Evolutionary conservation across 2,888 invertebrate genomes (phyloP), one percentile per base, ranked within the genome.

Genomic region (Keiferia lycopersicella): DNA sequence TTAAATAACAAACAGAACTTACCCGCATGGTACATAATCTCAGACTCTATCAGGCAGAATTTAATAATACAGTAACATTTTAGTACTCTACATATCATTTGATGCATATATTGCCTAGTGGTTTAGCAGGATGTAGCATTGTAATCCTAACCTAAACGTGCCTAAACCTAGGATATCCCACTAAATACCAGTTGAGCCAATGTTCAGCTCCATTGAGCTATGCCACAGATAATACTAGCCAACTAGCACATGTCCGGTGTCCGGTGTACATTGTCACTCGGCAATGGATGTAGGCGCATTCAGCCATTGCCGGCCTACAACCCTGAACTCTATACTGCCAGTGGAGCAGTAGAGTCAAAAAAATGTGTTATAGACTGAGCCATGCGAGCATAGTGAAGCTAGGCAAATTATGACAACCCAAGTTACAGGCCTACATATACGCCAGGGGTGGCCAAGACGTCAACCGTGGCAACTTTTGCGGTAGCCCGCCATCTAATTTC

Each of bases 261-360:
- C 58, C 58, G 58, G 58, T 58, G 58, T 38, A 38, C 58, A 34
- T 58, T 58, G 58, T 58, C 59, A 41, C 30, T 34, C 53, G 53
- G 56, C 26, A 56, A 56, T 56, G 56, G 56, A 26, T 41, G 59
- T n/a, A 22, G 18, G 41, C 41, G 20, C 20, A 39, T 16, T 59
- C 20, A 41, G 41, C 58, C 39, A 20, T 59, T 53, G 20, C 20
- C 14, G 7, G 7, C 53, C 20, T 14, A 53, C 53, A 53, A 53
- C 20, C 53, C 53, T 26, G 53, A 53, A 53, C 26, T 50, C 18
- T 41, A 41, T 41, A 41, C 41, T 41, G 41, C 41, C 41, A 41
- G 41, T 41, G n/a, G 41, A 12, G 45, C 45, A 45, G 45, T 45
- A 45, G n/a, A 45, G 45, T 7, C 7, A 34, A 34, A 8, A 10